phyloP scores from a whole-genome alignment of 64 coral and sea anemone genomes.

The Stichodactyla mertensii region DNA sequence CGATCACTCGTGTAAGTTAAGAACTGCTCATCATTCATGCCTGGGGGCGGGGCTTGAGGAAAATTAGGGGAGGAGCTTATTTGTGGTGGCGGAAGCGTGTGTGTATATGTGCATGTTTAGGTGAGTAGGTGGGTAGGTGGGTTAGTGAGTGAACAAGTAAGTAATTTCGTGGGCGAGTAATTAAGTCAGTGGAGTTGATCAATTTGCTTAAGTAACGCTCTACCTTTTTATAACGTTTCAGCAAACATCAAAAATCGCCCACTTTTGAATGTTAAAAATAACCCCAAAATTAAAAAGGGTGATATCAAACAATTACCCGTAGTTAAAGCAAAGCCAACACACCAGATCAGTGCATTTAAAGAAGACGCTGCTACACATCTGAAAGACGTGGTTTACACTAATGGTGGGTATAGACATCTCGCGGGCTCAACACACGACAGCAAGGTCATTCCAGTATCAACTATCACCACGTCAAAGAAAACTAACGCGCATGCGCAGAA shows the following conservation, averaged over 20 bases:
- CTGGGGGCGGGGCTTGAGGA: too few species aligned
- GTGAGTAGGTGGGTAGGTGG: too few species aligned
- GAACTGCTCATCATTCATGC: too few species aligned
- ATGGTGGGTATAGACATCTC: neutral
- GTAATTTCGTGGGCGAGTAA: too few species aligned
- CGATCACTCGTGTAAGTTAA: conserved; percentile 55
- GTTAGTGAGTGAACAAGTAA: too few species aligned
- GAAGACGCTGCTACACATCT: neutral
- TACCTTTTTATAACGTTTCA: neutral
- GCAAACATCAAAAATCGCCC: neutral
- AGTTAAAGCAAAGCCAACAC: neutral
- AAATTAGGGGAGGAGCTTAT: too few species aligned
- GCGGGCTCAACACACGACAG: neutral
- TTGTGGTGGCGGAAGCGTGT: too few species aligned
- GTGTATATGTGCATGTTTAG: too few species aligned
- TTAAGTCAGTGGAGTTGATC: too few species aligned
- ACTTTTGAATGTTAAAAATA: neutral
- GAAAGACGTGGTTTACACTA: neutral
- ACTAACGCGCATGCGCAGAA: neutral
- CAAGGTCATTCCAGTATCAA: neutral
- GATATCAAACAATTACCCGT: neutral
- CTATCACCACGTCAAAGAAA: neutral
- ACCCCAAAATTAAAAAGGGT: neutral
- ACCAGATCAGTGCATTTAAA: neutral
- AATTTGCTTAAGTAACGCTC: neutral